These are phyloP conservation scores for Conistra vaccinii DNA, from an alignment of 2,888 invertebrate genomes.

Conservation along the genomic window DNA sequence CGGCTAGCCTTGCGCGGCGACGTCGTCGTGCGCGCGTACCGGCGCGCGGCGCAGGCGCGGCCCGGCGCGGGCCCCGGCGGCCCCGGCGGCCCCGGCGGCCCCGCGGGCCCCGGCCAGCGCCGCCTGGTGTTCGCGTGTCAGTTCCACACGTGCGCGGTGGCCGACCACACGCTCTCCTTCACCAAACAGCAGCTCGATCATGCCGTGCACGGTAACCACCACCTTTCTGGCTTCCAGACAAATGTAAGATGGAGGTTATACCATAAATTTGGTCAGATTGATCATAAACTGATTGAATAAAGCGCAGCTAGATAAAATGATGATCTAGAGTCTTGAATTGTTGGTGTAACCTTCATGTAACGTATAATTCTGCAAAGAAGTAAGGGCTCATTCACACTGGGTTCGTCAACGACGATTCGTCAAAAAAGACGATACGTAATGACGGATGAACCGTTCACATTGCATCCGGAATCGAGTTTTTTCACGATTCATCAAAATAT, in stretches of 20 bases:
- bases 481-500: too few species aligned
- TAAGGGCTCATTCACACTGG: too few species aligned
- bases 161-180: slow-evolving; percentile 96
- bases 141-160: slow-evolving; percentile 98
- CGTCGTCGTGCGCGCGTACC: slow-evolving; percentile 97
- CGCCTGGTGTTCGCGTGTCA: slow-evolving; percentile 96
- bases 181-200: slow-evolving; percentile 96
- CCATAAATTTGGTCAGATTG: not conserved
- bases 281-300: not conserved
- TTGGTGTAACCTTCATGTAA: not conserved
- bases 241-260: not conserved
- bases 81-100: not conserved
- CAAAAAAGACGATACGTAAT: too few species aligned
- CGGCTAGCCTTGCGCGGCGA: slow-evolving; percentile 95
- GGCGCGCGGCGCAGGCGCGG: slow-evolving; percentile 90
- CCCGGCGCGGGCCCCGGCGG: slow-evolving; percentile 14
- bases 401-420: too few species aligned
- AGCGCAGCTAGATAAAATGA: not conserved
- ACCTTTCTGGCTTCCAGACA: slow-evolving; percentile 15
- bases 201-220: slow-evolving; percentile 93
- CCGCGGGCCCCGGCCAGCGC: slow-evolving; percentile 84
- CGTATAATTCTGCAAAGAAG: not conserved
- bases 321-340: not conserved
- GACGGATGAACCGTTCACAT: too few species aligned
- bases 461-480: too few species aligned